These are phyloP conservation scores for Cenopis cana DNA, from an alignment of 2,888 invertebrate genomes.

Conservation along the genomic window DNA sequence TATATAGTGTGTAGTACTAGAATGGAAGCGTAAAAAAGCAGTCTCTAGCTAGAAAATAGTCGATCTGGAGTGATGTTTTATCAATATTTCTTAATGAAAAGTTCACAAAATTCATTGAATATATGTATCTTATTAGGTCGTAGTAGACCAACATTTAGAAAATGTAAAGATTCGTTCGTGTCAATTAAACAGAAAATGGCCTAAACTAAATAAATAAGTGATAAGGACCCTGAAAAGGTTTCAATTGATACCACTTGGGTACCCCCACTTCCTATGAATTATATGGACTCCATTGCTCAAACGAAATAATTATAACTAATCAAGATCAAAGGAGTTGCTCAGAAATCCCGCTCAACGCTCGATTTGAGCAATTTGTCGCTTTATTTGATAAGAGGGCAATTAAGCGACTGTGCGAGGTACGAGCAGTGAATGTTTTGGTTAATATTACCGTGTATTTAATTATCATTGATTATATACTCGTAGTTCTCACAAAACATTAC, in stretches of 20 bases:
- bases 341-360: conserved; percentile 6
- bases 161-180: too few species aligned
- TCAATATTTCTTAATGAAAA: too few species aligned
- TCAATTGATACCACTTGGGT: conserved; percentile 8
- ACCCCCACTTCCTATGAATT: background rate
- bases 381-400: conserved; percentile 19
- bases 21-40: too few species aligned
- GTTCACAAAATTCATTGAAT: too few species aligned
- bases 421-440: conserved; percentile 16
- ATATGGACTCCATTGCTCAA: background rate
- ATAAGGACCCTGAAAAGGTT: background rate
- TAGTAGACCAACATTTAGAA: too few species aligned
- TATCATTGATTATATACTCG: background rate
- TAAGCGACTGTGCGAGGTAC: background rate
- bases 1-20: too few species aligned
- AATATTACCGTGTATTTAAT: conserved; percentile 16
- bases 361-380: conserved; percentile 24
- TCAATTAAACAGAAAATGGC: too few species aligned
- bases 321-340: conserved; percentile 18
- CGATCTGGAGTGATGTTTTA: too few species aligned
- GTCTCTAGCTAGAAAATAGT: too few species aligned
- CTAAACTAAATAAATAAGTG: too few species aligned
- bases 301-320: conserved; percentile 14
- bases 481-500: too few species aligned
- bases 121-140: too few species aligned